Evolutionary conservation across 2,797 vertebrate genomes (phyloP).

Genomic region (Diplodus puntazzo): DNA sequence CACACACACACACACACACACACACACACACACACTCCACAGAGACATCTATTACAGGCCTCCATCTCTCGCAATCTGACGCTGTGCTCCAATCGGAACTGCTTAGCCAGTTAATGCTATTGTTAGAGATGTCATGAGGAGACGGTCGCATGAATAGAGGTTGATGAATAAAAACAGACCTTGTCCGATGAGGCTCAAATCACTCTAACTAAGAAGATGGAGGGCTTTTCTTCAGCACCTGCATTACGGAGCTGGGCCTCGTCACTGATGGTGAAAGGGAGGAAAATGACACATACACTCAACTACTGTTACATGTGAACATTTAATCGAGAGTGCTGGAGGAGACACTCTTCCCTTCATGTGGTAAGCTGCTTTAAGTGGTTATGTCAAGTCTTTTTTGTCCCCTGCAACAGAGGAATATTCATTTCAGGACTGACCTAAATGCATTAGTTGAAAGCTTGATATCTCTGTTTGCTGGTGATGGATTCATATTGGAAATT

Average conservation of each 20-base stretch:
- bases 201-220: conserved; percentile 62
- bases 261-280: conserved; percentile 29
- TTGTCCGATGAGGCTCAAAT: conserved; percentile 60
- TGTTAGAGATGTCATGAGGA: conserved; percentile 61
- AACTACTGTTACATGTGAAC: conserved; percentile 54
- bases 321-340: conserved; percentile 64
- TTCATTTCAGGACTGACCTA: conserved; percentile 61
- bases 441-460: conserved; percentile 67
- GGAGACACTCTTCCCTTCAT: conserved; percentile 50
- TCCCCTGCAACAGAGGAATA: conserved; percentile 48
- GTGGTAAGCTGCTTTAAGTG: conserved; percentile 54
- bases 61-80: conserved; percentile 67
- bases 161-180: conserved; percentile 72
- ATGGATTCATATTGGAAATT: conserved; percentile 38
- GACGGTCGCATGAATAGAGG: conserved; percentile 48
- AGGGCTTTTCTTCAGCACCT: conserved; percentile 45
- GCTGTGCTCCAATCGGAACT: conserved; percentile 36
- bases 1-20: conserved; percentile 3
- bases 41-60: conserved; percentile 70
- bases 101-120: conserved; percentile 70
- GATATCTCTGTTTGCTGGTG: conserved; percentile 38
- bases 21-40: conserved; percentile 9
- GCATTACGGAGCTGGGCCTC: conserved; percentile 24
- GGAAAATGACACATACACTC: conserved; percentile 52
- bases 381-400: conserved; percentile 60